A percentile compares a stretch with the other conserved stretches of the same genome.
Conservation (phyloP, 1,140 invertebrate species). For the Tetraneura akinire region DNA sequence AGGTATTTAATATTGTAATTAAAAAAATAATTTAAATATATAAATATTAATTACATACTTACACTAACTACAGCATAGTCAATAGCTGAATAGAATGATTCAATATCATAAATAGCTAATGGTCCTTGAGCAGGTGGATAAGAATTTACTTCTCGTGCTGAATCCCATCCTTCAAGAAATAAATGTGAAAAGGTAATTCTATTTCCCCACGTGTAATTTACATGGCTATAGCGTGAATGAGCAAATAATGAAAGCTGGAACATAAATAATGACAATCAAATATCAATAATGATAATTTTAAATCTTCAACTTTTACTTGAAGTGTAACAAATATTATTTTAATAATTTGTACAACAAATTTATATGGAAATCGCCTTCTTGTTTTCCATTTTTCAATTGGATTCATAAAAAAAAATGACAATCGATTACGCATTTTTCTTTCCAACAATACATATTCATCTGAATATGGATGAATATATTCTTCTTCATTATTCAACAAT, state of each 20-base stretch:
- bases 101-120: conserved; percentile 84
- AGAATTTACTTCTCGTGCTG: conserved; percentile 83
- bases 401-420: conserved; percentile 99
- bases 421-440: conserved; percentile 73
- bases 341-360: conserved; percentile 90
- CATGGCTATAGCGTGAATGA: conserved; percentile 88
- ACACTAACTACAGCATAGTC: conserved; percentile 79
- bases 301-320: conserved; percentile 64
- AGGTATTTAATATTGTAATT: no score
- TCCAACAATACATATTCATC: conserved; percentile 44
- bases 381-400: conserved; percentile 96
- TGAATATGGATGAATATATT: conserved; percentile 35
- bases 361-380: conserved; percentile 90
- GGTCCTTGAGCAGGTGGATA: conserved; percentile 92
- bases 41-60: conserved; percentile 53
- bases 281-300: background rate
- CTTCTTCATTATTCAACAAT: conserved; percentile 33
- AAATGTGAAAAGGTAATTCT: conserved; percentile 91
- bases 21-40: no score
- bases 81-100: conserved; percentile 81
- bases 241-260: conserved; percentile 85
- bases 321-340: conserved; percentile 95
- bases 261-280: conserved; percentile 5
- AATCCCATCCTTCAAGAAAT: conserved; percentile 83
- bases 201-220: conserved; percentile 94